These are phyloP conservation scores for Poecile montanus DNA, from an alignment of 2,797 vertebrate species.

Conservation along the genomic window DNA sequence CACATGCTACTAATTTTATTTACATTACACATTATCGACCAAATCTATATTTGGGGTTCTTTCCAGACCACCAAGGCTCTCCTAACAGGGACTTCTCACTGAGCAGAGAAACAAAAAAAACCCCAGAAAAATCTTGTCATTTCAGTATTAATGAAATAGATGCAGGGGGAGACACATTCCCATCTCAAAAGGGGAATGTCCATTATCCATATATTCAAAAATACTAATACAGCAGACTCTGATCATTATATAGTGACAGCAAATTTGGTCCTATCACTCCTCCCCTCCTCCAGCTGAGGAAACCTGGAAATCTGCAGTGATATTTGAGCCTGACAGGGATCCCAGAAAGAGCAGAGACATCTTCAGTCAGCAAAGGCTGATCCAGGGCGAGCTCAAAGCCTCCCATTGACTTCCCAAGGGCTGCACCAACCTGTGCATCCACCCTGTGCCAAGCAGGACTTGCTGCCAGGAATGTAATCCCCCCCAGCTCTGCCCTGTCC, in stretches of 20 bases:
- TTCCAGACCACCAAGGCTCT: slow-evolving; percentile 88
- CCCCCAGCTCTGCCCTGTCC: background rate
- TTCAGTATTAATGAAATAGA: background rate
- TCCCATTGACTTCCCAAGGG: background rate
- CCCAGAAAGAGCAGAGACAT: background rate
- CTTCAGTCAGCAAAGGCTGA: background rate
- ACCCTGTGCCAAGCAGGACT: background rate
- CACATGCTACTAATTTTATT: slow-evolving; percentile 90
- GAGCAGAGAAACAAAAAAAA: background rate
- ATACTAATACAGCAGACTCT: background rate
- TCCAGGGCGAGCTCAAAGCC: background rate
- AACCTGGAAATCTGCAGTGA: background rate
- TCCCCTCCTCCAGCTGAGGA: background rate
- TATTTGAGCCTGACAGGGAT: background rate
- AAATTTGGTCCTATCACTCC: background rate
- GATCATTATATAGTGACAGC: background rate
- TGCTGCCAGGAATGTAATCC: background rate
- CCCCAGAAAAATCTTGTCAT: background rate
- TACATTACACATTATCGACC: slow-evolving; percentile 85
- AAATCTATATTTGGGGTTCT: slow-evolving; percentile 78
- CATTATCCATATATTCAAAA: background rate
- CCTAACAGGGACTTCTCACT: slow-evolving; percentile 45
- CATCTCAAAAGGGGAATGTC: background rate
- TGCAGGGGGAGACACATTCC: background rate
- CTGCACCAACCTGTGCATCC: background rate